A percentile compares a stretch with the other conserved stretches of the same genome.
Evolutionary conservation across 2,797 vertebrate species (phyloP).

Genomic region (Rhinichthys osculus): DNA sequence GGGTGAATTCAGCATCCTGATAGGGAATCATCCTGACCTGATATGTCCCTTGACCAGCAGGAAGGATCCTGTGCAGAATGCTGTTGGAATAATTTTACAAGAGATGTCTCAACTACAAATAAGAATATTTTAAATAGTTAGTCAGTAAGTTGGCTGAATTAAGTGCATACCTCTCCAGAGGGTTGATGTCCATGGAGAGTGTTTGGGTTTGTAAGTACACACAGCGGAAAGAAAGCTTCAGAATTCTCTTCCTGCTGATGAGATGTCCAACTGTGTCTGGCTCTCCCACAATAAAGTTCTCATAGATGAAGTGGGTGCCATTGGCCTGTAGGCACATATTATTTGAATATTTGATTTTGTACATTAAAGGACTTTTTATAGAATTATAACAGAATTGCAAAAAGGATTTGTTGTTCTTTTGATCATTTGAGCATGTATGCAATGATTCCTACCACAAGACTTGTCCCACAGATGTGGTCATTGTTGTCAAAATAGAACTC

Average conservation of each 20-base stretch:
- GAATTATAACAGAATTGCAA: too few species aligned
- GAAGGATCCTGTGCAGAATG: conserved; percentile 67
- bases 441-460: conserved; percentile 46
- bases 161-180: conserved; percentile 70
- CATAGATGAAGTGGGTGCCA: conserved; percentile 71
- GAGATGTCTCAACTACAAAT: not conserved
- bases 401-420: not conserved
- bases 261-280: conserved; percentile 49
- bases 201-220: conserved; percentile 68
- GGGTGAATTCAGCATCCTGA: conserved; percentile 62
- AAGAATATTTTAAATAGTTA: not conserved
- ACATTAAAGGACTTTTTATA: not conserved
- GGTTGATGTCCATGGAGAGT: conserved; percentile 73
- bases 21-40: conserved; percentile 68
- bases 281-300: conserved; percentile 70
- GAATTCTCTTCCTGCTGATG: conserved; percentile 64
- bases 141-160: too few species aligned
- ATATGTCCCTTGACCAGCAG: conserved; percentile 65
- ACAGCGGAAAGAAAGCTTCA: conserved; percentile 71
- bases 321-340: conserved; percentile 23
- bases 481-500: conserved; percentile 58
- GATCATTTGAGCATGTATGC: not conserved
- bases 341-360: not conserved
- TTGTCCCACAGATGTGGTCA: conserved; percentile 58
- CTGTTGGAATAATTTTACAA: conserved; percentile 31